Evolutionary conservation across 2,888 invertebrate species (phyloP), one percentile per base, ranked within the genome.

Genomic region (Acronicta leporina): DNA sequence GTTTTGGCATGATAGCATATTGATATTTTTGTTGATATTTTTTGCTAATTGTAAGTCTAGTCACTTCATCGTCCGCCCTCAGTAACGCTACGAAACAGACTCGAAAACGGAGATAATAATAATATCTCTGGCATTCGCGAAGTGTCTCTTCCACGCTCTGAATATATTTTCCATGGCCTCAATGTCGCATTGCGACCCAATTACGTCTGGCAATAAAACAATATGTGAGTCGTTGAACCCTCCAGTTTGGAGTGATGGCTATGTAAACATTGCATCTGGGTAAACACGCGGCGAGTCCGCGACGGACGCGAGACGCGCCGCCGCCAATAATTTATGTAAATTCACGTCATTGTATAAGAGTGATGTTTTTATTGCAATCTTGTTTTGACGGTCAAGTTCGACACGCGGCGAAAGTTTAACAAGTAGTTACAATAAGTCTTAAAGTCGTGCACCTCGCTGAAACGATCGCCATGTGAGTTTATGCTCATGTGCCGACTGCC

Each of bases 271-370:
- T 92, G 92, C 92, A 92, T 87, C 86, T 87, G 88, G 79, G 87
- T 87, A 89, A 89, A 87, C 85, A 71, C 30, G 73, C 72, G 63
- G 68, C 61, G 60, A 30, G 41, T 51, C 66, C 68, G 68, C 67
- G 69, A 57, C 63, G 68, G 70, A 57, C 64, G 79, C 85, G 88
- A 88, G 91, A 90, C 92, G 83, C 80, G 84, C 80, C 87, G 90
- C 82, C 91, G 91, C 88, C 92, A 87, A 93, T 93, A 92, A 93
- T 94, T 94, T 94, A 94, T 94, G 94, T 93, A 91, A 93, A 93
- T 93, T 88, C 86, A 86, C 90, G 87, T 91, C 93, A 92, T 92
- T 92, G 92, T 90, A 88, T 85, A 91, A 91, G 85, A 89, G 82
- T 90, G 91, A 92, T 89, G 90, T 86, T 90, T 92, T 92, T 93